phyloP scores from a whole-genome alignment of 2,797 vertebrate genomes.

The Emys orbicularis region DNA sequence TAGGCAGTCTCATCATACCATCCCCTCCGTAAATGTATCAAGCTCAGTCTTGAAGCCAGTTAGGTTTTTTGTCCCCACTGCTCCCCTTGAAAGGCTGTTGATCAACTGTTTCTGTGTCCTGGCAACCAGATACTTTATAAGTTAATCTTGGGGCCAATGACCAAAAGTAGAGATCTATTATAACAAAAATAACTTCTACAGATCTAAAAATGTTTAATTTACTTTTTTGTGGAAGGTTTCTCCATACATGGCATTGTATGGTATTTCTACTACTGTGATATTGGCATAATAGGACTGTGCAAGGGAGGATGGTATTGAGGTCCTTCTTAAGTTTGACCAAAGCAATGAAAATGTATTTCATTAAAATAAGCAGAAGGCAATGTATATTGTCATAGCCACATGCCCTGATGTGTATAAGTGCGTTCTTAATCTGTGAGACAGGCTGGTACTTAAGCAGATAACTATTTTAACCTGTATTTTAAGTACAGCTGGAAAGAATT shows the following conservation, averaged over 20 bases:
- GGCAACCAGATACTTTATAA: conserved; percentile 39
- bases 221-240: background rate
- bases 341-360: conserved; percentile 61
- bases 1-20: background rate
- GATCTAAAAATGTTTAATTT: conserved; percentile 13
- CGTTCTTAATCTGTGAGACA: conserved; percentile 59
- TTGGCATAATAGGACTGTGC: conserved; percentile 42
- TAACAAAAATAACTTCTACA: conserved; percentile 5
- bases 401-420: conserved; percentile 50
- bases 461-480: conserved; percentile 64
- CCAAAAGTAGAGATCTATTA: background rate
- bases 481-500: conserved; percentile 74
- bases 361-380: conserved; percentile 68
- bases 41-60: background rate
- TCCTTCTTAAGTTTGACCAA: conserved; percentile 16
- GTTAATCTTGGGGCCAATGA: background rate
- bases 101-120: conserved; percentile 22
- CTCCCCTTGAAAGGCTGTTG: background rate
- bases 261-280: conserved; percentile 32
- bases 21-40: background rate
- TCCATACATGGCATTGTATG: background rate
- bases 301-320: background rate
- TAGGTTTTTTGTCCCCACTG: background rate
- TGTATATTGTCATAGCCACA: conserved; percentile 54
- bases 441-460: conserved; percentile 63